phyloP scores from a whole-genome alignment of 1,140 invertebrate species.

The Mya arenaria region DNA sequence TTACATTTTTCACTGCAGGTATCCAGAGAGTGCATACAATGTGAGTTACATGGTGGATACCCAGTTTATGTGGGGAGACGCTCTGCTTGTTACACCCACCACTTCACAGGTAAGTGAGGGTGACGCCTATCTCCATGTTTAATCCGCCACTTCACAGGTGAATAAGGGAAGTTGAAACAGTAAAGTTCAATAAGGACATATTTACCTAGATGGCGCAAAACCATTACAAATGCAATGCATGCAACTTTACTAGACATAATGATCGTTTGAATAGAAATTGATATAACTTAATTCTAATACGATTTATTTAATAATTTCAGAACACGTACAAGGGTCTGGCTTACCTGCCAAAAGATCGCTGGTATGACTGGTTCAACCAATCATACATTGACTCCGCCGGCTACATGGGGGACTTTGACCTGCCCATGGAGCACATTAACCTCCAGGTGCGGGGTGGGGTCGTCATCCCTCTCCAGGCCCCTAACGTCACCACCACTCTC shows the following conservation, averaged over 20 bases:
- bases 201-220: too few relatives aligned
- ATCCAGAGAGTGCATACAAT: slow-evolving; percentile 45
- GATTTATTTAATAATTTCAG: too few relatives aligned
- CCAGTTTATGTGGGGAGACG: slow-evolving; percentile 53
- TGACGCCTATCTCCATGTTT: background rate
- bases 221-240: too few relatives aligned
- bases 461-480: slow-evolving; percentile 87
- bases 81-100: slow-evolving; percentile 42
- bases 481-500: slow-evolving; percentile 85
- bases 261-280: too few relatives aligned
- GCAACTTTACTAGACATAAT: too few relatives aligned
- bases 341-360: slow-evolving; percentile 44
- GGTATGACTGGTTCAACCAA: slow-evolving; percentile 52
- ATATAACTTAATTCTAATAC: too few relatives aligned
- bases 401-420: slow-evolving; percentile 36
- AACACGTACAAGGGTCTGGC: slow-evolving; percentile 19
- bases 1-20: slow-evolving; percentile 6
- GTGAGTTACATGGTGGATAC: slow-evolving; percentile 33
- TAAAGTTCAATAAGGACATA: too few relatives aligned
- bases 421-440: slow-evolving; percentile 85
- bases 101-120: slow-evolving; percentile 41
- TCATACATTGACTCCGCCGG: slow-evolving; percentile 42
- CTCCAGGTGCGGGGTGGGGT: slow-evolving; percentile 87
- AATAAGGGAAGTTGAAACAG: too few relatives aligned
- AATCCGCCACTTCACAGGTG: background rate